These are phyloP conservation scores for Tholera decimalis DNA, from an alignment of 2,888 invertebrate genomes.

Conservation along the genomic window DNA sequence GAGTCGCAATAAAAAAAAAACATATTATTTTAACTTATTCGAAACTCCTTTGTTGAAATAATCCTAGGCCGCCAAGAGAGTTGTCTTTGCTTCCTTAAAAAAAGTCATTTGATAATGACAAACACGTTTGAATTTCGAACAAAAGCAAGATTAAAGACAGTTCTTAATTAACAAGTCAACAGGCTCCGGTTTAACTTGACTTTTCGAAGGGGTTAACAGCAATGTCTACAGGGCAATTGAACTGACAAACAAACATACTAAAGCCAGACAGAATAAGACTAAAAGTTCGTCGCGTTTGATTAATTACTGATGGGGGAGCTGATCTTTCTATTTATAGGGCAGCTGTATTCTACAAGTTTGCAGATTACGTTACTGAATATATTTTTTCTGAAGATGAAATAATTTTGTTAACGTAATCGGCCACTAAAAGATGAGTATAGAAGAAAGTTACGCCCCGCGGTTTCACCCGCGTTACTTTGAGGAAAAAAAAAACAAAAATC, in stretches of 20 bases:
- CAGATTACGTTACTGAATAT: constrained; percentile 2
- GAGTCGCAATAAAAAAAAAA: constrained; percentile 38
- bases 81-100: constrained; percentile 13
- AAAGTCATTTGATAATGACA: constrained; percentile 20
- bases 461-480: no score
- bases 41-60: constrained; percentile 28
- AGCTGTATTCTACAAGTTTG: constrained; percentile 44
- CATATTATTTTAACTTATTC: neutral
- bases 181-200: constrained; percentile 62
- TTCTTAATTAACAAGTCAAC: constrained; percentile 60
- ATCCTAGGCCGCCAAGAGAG: constrained; percentile 18
- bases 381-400: neutral
- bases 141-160: constrained; percentile 51
- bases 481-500: no score
- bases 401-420: neutral
- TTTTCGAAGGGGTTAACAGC: constrained; percentile 70
- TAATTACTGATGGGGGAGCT: constrained; percentile 69
- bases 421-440: neutral
- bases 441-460: no score
- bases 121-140: constrained; percentile 31
- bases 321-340: constrained; percentile 60
- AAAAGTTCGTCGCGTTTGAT: constrained; percentile 61
- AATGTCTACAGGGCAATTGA: constrained; percentile 74
- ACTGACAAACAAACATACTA: constrained; percentile 71
- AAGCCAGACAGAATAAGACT: constrained; percentile 80